Base-by-base conservation (phyloP, 2,797 vertebrate genomes). In the Pseudomugil gertrudae region DNA sequence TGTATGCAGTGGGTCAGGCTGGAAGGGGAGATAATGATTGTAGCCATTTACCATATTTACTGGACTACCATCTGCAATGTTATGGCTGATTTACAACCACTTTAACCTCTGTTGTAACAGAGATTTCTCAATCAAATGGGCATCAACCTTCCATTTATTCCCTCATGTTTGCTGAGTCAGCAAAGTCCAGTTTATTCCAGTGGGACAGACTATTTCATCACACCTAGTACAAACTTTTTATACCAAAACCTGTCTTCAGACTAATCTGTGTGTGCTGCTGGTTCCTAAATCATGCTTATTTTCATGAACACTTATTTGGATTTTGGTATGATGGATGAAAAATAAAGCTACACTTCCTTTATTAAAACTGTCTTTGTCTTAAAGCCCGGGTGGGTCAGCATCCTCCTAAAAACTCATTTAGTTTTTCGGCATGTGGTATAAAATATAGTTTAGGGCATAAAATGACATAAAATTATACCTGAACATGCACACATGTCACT, bases 21-120 rank as follows among this genome's bases (percentile, higher is more conserved):
- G 90, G 90, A 91, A 94, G 84, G 83, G 90, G 90, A 84, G 87
- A 92, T 89, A 91, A 94, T 91, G 92, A 94, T 89, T 93, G 90
- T 93, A 95, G 95, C 95, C 94, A 93, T 95, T 94, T 95, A 93
- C 91, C 92, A 95, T 95, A 94, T 95, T 95, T 95, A 93, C 93
- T 89, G 92, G 92, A 94, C 93, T 94, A 94, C 93, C 91, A 94
- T 94, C 94, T 94, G 94, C 91, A 95, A 95, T 96, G 96, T 96
- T 95, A 95, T 76, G 92, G 92, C 94, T 96, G 95, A 95, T 95
- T 95, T 94, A 93, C 90, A 90, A 88, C 90, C 88, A 78, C 88
- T 93, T 91, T 94, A 93, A 84, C 84, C 84, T 83, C 80, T 84
- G 93, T 87, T 94, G 90, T 91, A 87, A 91, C 84, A 80, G 89